Evolutionary conservation across 2,888 invertebrate species (phyloP).

Genomic region (Drosophila ustulata): DNA sequence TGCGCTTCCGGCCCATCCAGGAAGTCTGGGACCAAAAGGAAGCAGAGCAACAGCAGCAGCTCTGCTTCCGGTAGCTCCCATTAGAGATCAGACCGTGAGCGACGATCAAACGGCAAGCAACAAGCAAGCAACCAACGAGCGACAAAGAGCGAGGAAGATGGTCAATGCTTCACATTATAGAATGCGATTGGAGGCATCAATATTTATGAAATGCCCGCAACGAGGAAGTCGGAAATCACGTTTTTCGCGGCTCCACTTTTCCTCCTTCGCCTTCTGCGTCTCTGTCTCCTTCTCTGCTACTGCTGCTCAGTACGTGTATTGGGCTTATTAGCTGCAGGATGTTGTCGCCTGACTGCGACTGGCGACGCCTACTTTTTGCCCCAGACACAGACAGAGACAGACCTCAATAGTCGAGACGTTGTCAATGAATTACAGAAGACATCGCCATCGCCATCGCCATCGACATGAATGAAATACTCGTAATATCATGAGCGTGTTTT

Average conservation of each 20-base stretch:
- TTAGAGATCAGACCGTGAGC: slow-evolving; percentile 27
- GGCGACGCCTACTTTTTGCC: slow-evolving; percentile 75
- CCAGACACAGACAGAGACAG: slow-evolving; percentile 34
- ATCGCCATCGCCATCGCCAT: slow-evolving; percentile 15
- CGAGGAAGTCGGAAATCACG: slow-evolving; percentile 79
- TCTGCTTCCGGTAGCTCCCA: slow-evolving; percentile 65
- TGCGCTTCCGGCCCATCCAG: slow-evolving; percentile 61
- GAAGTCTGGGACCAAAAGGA: slow-evolving; percentile 64
- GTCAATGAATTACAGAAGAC: slow-evolving; percentile 25
- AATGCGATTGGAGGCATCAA: slow-evolving; percentile 52
- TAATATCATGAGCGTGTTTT: slow-evolving; percentile 40
- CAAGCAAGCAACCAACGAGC: slow-evolving; percentile 1
- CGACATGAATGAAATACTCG: slow-evolving; percentile 69
- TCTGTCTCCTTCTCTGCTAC: not conserved
- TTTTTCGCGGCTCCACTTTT: slow-evolving; percentile 54
- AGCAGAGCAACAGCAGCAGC: slow-evolving; percentile 51
- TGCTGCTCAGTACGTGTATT: slow-evolving; percentile 46
- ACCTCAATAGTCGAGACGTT: slow-evolving; percentile 47
- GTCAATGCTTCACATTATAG: slow-evolving; percentile 24
- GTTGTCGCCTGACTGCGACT: slow-evolving; percentile 57
- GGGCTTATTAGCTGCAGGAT: slow-evolving; percentile 74
- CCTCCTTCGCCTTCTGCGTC: slow-evolving; percentile 5
- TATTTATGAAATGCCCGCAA: slow-evolving; percentile 69
- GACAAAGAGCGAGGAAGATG: slow-evolving; percentile 10
- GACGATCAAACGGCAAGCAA: slow-evolving; percentile 11